phyloP scores from a whole-genome alignment of 2,888 invertebrate species.

The Adelphocoris suturalis region DNA sequence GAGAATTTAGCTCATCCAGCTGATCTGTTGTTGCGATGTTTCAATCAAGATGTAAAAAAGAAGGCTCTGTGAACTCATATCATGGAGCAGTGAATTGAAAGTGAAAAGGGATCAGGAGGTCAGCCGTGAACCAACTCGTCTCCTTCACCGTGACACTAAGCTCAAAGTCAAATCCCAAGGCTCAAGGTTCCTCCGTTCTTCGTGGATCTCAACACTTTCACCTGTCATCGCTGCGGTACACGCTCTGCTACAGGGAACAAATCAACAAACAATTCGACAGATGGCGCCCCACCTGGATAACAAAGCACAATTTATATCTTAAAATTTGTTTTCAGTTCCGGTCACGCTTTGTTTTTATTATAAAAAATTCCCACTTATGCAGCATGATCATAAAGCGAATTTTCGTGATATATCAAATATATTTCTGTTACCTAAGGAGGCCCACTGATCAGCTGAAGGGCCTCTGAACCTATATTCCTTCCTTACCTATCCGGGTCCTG shows the following conservation, averaged over 20 bases:
- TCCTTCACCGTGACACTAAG: neutral
- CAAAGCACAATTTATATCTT: neutral
- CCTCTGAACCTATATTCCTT: no score
- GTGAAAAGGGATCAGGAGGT: neutral
- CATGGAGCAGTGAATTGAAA: neutral
- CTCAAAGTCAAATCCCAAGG: neutral
- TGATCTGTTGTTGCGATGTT: no score
- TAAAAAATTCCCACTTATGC: no score
- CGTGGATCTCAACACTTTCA: conserved; percentile 10
- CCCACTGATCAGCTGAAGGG: no score
- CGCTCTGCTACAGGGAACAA: neutral
- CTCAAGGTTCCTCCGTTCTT: neutral
- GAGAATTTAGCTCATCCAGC: no score
- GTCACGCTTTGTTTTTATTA: no score
- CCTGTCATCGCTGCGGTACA: neutral
- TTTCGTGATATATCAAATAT: no score
- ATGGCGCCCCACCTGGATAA: neutral
- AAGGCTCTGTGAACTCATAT: neutral
- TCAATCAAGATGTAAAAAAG: neutral
- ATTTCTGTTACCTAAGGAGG: no score
- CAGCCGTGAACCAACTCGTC: neutral
- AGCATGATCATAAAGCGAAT: no score
- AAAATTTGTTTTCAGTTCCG: no score
- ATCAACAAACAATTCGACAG: neutral
- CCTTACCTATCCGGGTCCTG: no score